Evolutionary conservation across 2,797 vertebrate genomes (phyloP).

Genomic region (Channallabes apus): DNA sequence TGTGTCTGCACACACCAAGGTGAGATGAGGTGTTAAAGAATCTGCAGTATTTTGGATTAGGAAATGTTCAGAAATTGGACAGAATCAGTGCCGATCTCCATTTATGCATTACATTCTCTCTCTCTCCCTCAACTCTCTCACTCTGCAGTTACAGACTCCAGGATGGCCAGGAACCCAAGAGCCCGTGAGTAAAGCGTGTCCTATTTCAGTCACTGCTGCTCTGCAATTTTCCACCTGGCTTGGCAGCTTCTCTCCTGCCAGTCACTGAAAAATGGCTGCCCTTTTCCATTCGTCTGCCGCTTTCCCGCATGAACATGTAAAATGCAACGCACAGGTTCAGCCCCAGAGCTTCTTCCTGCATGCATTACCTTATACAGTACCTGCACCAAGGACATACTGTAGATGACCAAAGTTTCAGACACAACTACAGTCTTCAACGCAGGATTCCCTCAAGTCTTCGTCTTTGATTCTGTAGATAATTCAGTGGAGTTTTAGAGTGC

Average conservation of each 20-base stretch:
- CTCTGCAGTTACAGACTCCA: constrained; percentile 71
- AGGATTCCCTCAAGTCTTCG: background rate
- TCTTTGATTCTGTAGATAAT: background rate
- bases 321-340: background rate
- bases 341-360: background rate
- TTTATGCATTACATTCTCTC: constrained; percentile 33
- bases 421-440: background rate
- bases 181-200: constrained; percentile 72
- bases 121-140: constrained; percentile 12
- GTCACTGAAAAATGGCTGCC: constrained; percentile 61
- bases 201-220: constrained; percentile 66
- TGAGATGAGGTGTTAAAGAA: constrained; percentile 2
- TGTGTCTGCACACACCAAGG: background rate
- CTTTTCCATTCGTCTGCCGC: constrained; percentile 24
- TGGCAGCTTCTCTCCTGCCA: constrained; percentile 64
- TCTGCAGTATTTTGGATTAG: constrained; percentile 45
- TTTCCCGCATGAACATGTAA: constrained; percentile 22
- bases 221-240: constrained; percentile 74
- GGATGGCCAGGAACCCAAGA: constrained; percentile 73
- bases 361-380: background rate
- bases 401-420: background rate
- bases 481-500: background rate
- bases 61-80: constrained; percentile 59
- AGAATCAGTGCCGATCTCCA: constrained; percentile 65
- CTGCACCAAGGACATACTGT: background rate